Evolutionary conservation across 2,888 invertebrate species (phyloP).

Genomic region (Magallana nippona): DNA sequence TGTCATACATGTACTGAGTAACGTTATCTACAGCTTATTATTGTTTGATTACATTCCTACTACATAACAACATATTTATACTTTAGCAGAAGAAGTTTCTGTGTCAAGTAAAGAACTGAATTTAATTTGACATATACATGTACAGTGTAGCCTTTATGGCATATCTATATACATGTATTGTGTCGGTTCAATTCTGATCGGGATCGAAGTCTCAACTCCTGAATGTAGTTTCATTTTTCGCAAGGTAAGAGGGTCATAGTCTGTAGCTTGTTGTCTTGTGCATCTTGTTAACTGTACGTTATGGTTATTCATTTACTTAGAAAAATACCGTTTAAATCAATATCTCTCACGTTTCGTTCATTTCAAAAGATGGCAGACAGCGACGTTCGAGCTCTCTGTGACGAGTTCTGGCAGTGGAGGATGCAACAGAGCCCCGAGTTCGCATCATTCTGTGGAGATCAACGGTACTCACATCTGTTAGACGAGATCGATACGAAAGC

Average conservation of each 20-base stretch:
- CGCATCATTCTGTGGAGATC: constrained; percentile 51
- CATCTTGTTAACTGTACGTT: too few relatives aligned
- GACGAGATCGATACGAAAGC: constrained; percentile 51
- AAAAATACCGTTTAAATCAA: not conserved
- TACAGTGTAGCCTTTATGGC: too few relatives aligned
- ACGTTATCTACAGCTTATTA: too few relatives aligned
- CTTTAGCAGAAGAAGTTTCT: too few relatives aligned
- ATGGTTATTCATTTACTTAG: not conserved
- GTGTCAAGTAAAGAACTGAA: too few relatives aligned
- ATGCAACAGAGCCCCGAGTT: constrained; percentile 52
- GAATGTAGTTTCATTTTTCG: not conserved
- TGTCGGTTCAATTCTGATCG: not conserved
- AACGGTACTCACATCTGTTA: constrained; percentile 54
- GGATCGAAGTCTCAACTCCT: constrained; percentile 1
- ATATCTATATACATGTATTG: too few relatives aligned
- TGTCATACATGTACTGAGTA: too few relatives aligned
- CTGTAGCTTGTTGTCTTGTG: not conserved
- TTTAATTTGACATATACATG: too few relatives aligned
- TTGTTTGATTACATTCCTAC: too few relatives aligned
- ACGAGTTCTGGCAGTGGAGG: constrained; percentile 57
- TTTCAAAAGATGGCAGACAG: constrained; percentile 40
- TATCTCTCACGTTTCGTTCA: not conserved
- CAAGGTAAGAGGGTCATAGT: not conserved
- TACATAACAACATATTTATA: too few relatives aligned
- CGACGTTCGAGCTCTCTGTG: constrained; percentile 54